phyloP scores from a whole-genome alignment of 1,140 invertebrate species.

The Bombus soroeensis region DNA sequence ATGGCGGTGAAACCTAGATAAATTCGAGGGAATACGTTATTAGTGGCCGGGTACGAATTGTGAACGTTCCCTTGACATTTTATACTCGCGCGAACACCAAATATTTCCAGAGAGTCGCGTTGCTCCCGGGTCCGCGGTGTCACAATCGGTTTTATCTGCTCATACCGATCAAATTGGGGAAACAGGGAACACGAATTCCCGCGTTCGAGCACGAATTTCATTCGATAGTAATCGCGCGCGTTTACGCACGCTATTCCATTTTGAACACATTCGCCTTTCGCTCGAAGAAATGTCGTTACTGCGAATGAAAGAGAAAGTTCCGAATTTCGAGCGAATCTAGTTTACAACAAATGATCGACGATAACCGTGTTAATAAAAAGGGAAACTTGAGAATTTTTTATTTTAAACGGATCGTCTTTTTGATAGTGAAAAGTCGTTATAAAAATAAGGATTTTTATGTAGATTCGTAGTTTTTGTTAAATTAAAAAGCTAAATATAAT shows the following conservation, averaged over 20 bases:
- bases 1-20: background rate
- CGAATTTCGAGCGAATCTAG: background rate
- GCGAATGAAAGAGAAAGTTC: background rate
- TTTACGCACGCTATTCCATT: slow-evolving; percentile 51
- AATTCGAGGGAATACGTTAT: slow-evolving; percentile 34
- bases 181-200: slow-evolving; percentile 53
- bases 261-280: background rate
- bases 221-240: slow-evolving; percentile 49
- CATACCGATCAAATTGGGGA: slow-evolving; percentile 54
- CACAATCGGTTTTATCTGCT: slow-evolving; percentile 44
- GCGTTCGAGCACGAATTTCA: slow-evolving; percentile 54
- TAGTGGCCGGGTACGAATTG: slow-evolving; percentile 17
- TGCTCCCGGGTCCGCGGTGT: slow-evolving; percentile 4
- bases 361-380: background rate
- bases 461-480: background rate
- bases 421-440: too few species aligned
- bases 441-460: background rate
- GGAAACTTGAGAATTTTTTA: background rate
- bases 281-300: background rate
- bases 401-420: background rate
- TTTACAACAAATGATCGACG: background rate
- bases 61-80: slow-evolving; percentile 35
- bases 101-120: slow-evolving; percentile 43
- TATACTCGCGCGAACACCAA: slow-evolving; percentile 29
- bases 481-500: background rate